These are phyloP conservation scores for Ploceus nigricollis DNA, from an alignment of 2,113 vertebrate species.

Conservation along the genomic window DNA sequence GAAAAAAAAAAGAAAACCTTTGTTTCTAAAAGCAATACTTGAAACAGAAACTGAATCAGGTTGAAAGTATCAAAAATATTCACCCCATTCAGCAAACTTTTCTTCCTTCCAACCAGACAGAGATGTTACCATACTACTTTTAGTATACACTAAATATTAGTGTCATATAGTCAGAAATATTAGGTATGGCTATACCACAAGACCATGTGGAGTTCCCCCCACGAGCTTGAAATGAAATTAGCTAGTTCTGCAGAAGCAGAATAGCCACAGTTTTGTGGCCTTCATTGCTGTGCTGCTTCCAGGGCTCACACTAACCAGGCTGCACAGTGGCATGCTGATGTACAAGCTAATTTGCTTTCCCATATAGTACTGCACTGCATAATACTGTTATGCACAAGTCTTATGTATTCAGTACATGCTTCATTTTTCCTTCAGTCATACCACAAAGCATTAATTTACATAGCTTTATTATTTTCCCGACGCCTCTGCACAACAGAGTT, in stretches of 20 bases:
- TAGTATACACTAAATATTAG: neutral
- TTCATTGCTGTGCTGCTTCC: neutral
- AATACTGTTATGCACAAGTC: neutral
- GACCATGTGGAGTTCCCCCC: neutral
- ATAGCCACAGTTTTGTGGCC: neutral
- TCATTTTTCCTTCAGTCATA: neutral
- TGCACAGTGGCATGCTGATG: neutral
- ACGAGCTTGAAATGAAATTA: neutral
- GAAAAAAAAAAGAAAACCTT: fast-evolving
- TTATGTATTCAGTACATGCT: neutral
- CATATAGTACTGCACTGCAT: neutral
- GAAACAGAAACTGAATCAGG: neutral
- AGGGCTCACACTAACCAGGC: neutral
- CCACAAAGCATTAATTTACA: neutral
- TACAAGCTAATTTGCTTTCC: neutral
- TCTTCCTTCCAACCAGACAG: neutral
- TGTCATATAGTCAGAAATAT: neutral
- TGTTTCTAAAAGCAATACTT: neutral
- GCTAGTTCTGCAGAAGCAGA: neutral
- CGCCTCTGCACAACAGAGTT: neutral
- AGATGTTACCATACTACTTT: neutral
- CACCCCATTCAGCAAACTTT: neutral
- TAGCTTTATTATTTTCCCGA: neutral
- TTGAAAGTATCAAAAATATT: neutral
- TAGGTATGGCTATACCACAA: neutral